phyloP scores from a whole-genome alignment of 1,140 invertebrate species.

The Drosophila grimshawi region DNA sequence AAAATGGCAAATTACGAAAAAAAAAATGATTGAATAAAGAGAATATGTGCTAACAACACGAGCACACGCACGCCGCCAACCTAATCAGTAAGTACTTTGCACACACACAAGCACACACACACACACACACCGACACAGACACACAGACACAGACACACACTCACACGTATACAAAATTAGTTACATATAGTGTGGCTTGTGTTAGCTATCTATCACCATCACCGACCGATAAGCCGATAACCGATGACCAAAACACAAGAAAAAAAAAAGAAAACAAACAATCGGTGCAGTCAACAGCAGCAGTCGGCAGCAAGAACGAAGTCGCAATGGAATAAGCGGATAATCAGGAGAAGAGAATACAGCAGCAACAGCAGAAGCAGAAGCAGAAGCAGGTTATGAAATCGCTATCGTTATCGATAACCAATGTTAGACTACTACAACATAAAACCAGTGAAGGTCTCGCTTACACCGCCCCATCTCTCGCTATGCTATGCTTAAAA shows the following conservation, averaged over 20 bases:
- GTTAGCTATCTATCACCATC: slow-evolving; percentile 25
- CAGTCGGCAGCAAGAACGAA: not conserved
- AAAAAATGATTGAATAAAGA: slow-evolving; percentile 13
- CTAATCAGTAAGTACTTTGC: slow-evolving; percentile 48
- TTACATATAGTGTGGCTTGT: slow-evolving; percentile 20
- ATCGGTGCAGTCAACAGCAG: slow-evolving; percentile 44
- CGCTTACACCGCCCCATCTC: slow-evolving; percentile 38
- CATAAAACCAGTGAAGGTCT: slow-evolving; percentile 11
- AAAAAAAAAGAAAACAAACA: not conserved
- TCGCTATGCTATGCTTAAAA: slow-evolving; percentile 42
- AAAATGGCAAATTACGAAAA: slow-evolving; percentile 24
- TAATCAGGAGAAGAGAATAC: slow-evolving; percentile 31
- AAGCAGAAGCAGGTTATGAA: slow-evolving; percentile 17
- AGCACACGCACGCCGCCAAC: slow-evolving; percentile 49
- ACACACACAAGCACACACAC: slow-evolving; percentile 26
- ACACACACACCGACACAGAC: slow-evolving; percentile 8
- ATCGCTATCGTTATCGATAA: slow-evolving; percentile 25
- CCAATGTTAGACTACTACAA: slow-evolving; percentile 12
- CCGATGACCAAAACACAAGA: slow-evolving; percentile 3
- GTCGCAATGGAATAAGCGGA: slow-evolving; percentile 26
- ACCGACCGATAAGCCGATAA: slow-evolving; percentile 18
- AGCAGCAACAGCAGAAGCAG: slow-evolving; percentile 27
- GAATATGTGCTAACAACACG: slow-evolving; percentile 48
- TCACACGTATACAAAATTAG: slow-evolving; percentile 3
- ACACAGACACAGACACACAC: slow-evolving; percentile 13